These are phyloP conservation scores for Zeus faber DNA, from an alignment of 2,113 vertebrate genomes.

Conservation along the genomic window DNA sequence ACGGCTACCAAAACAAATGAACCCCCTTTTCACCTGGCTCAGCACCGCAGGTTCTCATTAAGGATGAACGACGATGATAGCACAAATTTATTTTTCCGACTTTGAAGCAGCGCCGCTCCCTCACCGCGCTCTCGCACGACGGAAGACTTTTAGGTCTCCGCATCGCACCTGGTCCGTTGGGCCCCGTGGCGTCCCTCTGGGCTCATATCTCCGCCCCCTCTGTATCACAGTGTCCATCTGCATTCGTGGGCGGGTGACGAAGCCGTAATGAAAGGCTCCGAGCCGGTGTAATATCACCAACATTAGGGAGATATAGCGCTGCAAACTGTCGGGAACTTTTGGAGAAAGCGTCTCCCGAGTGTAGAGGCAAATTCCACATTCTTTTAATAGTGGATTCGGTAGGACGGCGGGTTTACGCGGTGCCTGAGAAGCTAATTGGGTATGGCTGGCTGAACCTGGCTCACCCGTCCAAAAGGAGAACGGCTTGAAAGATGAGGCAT, in stretches of 20 bases:
- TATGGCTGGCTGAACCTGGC: too few species aligned
- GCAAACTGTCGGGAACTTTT: too few species aligned
- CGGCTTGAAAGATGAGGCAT: too few species aligned
- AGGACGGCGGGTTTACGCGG: too few species aligned
- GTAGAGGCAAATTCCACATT: too few species aligned
- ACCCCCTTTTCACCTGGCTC: conserved; percentile 47
- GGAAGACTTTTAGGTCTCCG: conserved; percentile 16
- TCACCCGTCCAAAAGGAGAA: too few species aligned
- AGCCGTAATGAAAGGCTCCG: conserved; percentile 17
- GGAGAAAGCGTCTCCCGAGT: too few species aligned
- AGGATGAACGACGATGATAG: conserved; percentile 50
- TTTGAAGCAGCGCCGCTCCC: conserved; percentile 29
- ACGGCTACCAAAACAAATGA: conserved; percentile 62
- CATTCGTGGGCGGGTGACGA: conserved; percentile 26
- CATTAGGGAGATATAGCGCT: conserved; percentile 20
- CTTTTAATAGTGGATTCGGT: too few species aligned
- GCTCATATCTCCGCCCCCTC: conserved; percentile 28
- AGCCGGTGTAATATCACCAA: conserved; percentile 10
- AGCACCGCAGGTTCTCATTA: conserved; percentile 57
- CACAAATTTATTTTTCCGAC: conserved; percentile 54
- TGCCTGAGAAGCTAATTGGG: too few species aligned
- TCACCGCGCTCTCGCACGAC: conserved; percentile 33
- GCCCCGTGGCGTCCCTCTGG: conserved; percentile 44
- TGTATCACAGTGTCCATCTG: conserved; percentile 46
- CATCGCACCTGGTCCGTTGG: conserved; percentile 26